A percentile compares a stretch with the other conserved stretches of the same genome.
Evolutionary conservation across 2,113 vertebrate genomes (phyloP).

Genomic region (Onychostruthus taczanowskii): DNA sequence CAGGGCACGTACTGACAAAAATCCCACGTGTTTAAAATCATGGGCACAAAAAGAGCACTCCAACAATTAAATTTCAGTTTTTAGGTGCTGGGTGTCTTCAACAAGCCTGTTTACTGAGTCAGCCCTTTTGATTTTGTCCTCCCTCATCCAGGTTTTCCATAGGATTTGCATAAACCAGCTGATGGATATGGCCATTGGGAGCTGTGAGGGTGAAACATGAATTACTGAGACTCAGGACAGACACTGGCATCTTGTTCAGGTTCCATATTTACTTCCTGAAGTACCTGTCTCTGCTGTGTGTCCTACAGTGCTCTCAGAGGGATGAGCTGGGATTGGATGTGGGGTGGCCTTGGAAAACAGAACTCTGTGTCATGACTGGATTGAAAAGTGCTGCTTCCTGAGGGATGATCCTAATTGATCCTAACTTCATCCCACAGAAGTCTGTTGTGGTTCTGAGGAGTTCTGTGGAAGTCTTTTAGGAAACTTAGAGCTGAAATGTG

Average conservation of each 20-base stretch:
- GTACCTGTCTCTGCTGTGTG: fast-evolving
- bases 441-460: neutral
- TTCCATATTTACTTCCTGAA: neutral
- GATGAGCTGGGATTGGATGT: fast-evolving
- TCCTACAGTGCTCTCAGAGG: neutral
- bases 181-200: neutral
- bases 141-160: neutral
- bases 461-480: neutral
- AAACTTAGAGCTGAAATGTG: neutral
- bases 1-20: neutral
- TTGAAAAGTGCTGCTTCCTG: neutral
- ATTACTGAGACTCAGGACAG: neutral
- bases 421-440: neutral
- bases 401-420: neutral
- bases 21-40: neutral
- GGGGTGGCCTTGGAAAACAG: neutral
- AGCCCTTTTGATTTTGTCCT: neutral
- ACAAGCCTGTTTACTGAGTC: neutral
- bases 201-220: neutral
- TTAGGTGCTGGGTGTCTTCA: neutral
- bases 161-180: neutral
- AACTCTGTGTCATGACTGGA: neutral
- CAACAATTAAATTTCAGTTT: neutral
- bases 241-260: neutral
- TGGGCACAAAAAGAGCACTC: neutral